These are phyloP conservation scores for Autographa pulchrina DNA, from an alignment of 2,888 invertebrate species.

Conservation along the genomic window DNA sequence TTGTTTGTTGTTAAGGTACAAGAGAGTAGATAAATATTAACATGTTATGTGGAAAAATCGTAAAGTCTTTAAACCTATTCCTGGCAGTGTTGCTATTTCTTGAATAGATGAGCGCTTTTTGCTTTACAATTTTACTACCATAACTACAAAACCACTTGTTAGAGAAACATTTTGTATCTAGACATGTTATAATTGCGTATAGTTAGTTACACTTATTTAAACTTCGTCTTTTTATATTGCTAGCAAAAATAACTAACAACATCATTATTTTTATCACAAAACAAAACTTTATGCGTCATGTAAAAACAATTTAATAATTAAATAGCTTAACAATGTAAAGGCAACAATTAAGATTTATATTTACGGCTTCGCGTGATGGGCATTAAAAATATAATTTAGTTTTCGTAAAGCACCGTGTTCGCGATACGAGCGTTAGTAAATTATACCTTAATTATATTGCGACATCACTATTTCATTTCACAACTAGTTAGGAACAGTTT, in stretches of 20 bases:
- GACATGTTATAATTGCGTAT: not conserved
- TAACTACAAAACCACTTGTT: no score
- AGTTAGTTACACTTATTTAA: not conserved
- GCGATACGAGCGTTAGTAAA: conserved; percentile 81
- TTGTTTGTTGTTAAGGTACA: no score
- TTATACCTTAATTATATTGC: conserved; percentile 83
- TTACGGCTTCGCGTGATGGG: conserved; percentile 80
- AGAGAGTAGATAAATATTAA: no score
- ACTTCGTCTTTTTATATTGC: not conserved
- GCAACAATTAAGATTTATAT: conserved; percentile 79
- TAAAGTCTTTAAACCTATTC: no score
- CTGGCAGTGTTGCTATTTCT: no score
- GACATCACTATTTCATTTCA: conserved; percentile 77
- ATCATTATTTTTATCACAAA: conserved; percentile 1
- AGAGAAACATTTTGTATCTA: no score
- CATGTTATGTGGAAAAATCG: no score
- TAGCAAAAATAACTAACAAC: not conserved
- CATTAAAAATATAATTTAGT: conserved; percentile 73
- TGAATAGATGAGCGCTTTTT: no score
- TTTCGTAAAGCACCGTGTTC: conserved; percentile 83
- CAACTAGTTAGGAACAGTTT: conserved; percentile 68
- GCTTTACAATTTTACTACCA: no score
- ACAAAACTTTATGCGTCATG: conserved; percentile 10
- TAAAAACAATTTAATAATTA: conserved; percentile 63
- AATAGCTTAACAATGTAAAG: conserved; percentile 67